Conservation (phyloP, 2,113 vertebrate species). For the Hemiscyllium ocellatum region DNA sequence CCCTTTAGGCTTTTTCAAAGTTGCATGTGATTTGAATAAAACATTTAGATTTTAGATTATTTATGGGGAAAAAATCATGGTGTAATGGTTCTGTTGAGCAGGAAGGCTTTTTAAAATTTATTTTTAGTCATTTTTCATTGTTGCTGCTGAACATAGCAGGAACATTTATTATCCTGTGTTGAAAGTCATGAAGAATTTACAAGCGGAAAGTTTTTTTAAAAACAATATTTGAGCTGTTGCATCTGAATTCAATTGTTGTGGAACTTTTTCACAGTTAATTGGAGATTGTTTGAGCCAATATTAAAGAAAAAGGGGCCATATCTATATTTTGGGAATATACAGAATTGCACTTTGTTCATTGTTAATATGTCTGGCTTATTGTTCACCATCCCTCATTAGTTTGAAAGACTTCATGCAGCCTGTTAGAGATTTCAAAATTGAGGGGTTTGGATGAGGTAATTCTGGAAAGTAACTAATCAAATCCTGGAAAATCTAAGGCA, state of each 20-base stretch:
- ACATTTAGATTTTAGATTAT: constrained; percentile 22
- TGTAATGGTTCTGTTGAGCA: not conserved
- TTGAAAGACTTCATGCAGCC: not conserved
- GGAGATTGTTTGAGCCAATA: not conserved
- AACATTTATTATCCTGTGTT: not conserved
- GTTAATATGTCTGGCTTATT: not conserved
- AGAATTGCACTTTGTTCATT: not conserved
- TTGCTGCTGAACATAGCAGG: not conserved
- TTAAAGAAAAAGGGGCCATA: too few species aligned
- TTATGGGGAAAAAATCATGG: not conserved
- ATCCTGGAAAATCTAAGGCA: not conserved
- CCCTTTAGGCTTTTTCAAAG: constrained; percentile 25
- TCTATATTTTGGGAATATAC: not conserved
- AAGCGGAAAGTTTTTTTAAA: not conserved
- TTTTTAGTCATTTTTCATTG: not conserved
- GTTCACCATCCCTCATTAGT: not conserved
- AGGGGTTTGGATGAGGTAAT: not conserved
- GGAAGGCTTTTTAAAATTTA: not conserved
- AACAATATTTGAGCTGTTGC: not conserved
- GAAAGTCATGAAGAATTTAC: not conserved
- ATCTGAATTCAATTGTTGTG: not conserved
- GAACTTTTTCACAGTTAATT: not conserved
- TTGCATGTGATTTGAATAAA: constrained; percentile 20
- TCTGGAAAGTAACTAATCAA: not conserved
- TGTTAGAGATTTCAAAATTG: not conserved